phyloP scores from a whole-genome alignment of 2,113 vertebrate species.

The Erythrolamprus reginae region DNA sequence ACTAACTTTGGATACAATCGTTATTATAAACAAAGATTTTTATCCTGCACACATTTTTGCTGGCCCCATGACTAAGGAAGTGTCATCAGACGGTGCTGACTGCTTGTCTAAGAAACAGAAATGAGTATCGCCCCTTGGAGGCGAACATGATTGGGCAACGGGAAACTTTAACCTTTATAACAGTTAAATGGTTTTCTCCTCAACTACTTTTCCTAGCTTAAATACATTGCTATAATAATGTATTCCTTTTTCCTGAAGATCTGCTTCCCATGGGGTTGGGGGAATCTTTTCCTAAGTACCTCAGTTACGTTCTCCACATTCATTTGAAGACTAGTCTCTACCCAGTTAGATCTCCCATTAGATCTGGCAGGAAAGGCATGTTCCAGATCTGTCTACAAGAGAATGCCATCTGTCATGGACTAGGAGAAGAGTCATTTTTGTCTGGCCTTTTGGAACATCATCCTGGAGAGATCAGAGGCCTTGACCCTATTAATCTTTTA shows the following conservation, averaged over 20 bases:
- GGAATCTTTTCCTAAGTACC: not conserved
- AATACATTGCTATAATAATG: not conserved
- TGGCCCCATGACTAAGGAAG: no score
- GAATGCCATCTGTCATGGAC: not conserved
- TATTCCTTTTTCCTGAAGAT: not conserved
- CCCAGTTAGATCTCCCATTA: not conserved
- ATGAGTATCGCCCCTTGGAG: not conserved
- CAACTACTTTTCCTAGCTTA: not conserved
- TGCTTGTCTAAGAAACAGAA: no score
- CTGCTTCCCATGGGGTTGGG: not conserved
- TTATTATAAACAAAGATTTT: not conserved
- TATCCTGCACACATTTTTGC: not conserved
- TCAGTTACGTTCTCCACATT: not conserved
- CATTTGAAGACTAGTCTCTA: not conserved
- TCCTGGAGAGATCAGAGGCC: not conserved
- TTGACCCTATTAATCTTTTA: not conserved
- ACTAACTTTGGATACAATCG: not conserved
- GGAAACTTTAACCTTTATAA: not conserved
- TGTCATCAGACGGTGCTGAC: no score
- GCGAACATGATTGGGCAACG: not conserved
- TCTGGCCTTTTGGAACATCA: not conserved
- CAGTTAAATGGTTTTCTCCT: not conserved
- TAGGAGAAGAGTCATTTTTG: not conserved
- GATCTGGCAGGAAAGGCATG: not conserved
- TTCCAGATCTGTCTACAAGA: not conserved